Evolutionary conservation across 2,113 vertebrate genomes (phyloP).

Genomic region (Hystrix brachyura): DNA sequence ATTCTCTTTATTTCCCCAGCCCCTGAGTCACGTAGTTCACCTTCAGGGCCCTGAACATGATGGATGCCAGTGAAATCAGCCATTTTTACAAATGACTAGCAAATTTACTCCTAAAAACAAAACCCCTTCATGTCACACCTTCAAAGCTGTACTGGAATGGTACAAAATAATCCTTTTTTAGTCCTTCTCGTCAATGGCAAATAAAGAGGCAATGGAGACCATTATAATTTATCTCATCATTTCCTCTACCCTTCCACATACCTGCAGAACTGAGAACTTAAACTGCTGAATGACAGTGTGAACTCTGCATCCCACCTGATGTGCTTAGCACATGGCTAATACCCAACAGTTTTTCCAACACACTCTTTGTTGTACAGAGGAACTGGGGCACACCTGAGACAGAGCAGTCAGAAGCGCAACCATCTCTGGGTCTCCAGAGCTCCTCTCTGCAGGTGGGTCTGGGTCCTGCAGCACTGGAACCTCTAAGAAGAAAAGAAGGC

Average conservation of each 20-base stretch:
- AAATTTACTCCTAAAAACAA: neutral
- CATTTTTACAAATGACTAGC: constrained; percentile 19
- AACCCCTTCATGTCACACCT: neutral
- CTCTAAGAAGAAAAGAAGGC: constrained; percentile 47
- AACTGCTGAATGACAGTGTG: neutral
- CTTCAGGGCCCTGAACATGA: neutral
- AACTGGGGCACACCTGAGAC: constrained; percentile 73
- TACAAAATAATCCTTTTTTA: neutral
- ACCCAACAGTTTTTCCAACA: neutral
- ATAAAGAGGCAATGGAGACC: neutral
- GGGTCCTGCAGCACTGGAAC: constrained; percentile 40
- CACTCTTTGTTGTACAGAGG: neutral
- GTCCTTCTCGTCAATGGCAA: neutral
- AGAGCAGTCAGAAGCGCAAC: constrained; percentile 80
- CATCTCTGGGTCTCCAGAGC: constrained; percentile 70
- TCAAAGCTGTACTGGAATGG: neutral
- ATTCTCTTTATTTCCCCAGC: neutral
- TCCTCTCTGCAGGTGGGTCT: constrained; percentile 55
- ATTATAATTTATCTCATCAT: neutral
- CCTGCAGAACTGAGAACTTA: neutral
- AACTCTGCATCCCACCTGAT: neutral
- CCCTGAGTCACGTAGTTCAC: neutral
- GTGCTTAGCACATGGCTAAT: neutral
- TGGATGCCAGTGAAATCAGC: neutral
- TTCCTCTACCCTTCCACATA: neutral